These are phyloP conservation scores for Myrmecobius fasciatus DNA, from an alignment of 2,113 vertebrate genomes.

Conservation along the genomic window DNA sequence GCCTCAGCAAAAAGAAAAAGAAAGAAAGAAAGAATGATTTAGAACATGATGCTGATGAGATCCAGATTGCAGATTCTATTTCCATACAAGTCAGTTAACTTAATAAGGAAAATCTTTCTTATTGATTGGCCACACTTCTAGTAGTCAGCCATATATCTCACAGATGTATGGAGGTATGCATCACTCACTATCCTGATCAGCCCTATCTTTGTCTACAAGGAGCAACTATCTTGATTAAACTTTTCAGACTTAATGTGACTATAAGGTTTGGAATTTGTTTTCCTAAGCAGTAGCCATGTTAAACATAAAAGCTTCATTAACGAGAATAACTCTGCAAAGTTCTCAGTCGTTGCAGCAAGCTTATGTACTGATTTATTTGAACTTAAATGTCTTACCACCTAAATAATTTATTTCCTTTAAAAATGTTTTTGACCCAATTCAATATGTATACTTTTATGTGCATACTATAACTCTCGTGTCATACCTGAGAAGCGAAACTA, in stretches of 20 bases:
- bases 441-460: not conserved
- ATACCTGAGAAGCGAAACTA: slow-evolving; percentile 39
- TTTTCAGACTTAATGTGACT: not conserved
- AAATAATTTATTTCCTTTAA: slow-evolving; percentile 18
- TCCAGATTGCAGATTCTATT: not conserved
- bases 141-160: not conserved
- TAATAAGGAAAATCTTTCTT: not conserved
- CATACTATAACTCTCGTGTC: not conserved
- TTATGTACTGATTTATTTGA: slow-evolving; percentile 47
- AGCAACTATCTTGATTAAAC: not conserved
- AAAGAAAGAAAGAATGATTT: not conserved
- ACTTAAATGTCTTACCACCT: slow-evolving; percentile 22
- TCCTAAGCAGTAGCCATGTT: not conserved
- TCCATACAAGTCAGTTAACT: not conserved
- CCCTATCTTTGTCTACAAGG: not conserved
- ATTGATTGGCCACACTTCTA: not conserved
- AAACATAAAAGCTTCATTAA: slow-evolving; percentile 29
- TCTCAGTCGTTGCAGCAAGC: slow-evolving; percentile 9
- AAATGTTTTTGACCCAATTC: slow-evolving; percentile 26
- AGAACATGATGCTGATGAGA: not conserved
- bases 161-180: not conserved
- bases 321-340: not conserved
- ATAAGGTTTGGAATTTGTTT: slow-evolving; percentile 13
- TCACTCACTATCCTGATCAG: not conserved
- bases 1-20: no score